Base-by-base conservation (phyloP, 2,113 vertebrate species). In the Corythaixoides concolor region DNA sequence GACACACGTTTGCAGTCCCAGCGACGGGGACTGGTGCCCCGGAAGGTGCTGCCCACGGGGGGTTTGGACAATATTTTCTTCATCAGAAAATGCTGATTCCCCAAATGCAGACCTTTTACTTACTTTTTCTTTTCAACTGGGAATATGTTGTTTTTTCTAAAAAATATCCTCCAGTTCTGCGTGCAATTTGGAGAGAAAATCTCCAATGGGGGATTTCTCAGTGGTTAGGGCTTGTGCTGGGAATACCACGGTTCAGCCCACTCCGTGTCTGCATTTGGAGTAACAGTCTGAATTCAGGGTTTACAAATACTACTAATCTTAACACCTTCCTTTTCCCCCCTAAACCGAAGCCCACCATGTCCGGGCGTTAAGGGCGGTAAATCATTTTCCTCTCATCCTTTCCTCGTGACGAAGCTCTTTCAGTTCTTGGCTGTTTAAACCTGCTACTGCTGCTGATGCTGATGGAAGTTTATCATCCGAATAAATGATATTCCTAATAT, bases 241-340 rank as follows among this genome's bases (percentile, higher is more conserved):
- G 50, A 77, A 9, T 9, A 30, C 58, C 41, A 4, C 0, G 0
- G 15, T 12, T 33, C 81, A 35, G 5, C 6, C 15, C 11, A 3
- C 15, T 0, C 0, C 5, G 6, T 0, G 0, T 20, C 16, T 4
- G 1, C 27, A 1, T 63, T 24, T 64, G 39, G 73, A 49, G 9
- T 12, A 21, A 8, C 18, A 1, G 13, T 33, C 43, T 32, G 39
- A 37, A 41, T 59, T 39, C 39, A 39, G 39, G 39, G 39, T 39
- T 39, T 39, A 39, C 15, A 3, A 35, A 33, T 39, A 24, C 43
- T 35, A 23, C 24, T 28, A 6, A 14, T 5, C 17, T 23, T 32
- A 20, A 32, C 53, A 43, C 3, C 21, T 19, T 52, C 49, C 20
- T 53, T 77, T 68, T 11, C 6, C 35, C 41, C 27, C 15, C 39